A percentile compares a stretch with the other conserved stretches of the same genome.
These are phyloP conservation scores for Agrochola circellaris DNA, from an alignment of 2,888 invertebrate species.

Conservation along the genomic window DNA sequence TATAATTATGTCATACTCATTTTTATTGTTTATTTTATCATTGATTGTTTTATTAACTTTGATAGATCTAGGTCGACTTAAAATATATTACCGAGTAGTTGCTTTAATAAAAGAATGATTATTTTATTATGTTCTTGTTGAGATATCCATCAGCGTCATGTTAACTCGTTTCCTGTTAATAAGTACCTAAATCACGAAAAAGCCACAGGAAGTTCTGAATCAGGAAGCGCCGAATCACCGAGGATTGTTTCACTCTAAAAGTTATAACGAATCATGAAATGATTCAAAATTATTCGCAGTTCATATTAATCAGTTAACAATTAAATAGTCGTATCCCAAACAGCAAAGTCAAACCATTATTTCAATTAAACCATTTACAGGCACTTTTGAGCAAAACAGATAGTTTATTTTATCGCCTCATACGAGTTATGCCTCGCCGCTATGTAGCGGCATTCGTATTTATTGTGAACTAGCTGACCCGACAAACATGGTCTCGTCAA, in stretches of 20 bases:
- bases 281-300: constrained; percentile 23
- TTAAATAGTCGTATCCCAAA: background rate
- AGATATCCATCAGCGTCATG: background rate
- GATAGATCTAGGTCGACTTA: constrained; percentile 12
- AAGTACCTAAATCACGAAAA: background rate
- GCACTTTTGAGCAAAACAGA: background rate
- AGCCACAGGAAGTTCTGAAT: constrained; percentile 16
- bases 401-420: background rate
- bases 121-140: background rate
- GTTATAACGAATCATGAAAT: constrained; percentile 30
- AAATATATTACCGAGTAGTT: background rate
- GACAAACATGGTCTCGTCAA: no score
- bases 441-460: background rate
- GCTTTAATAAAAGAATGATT: constrained; percentile 6
- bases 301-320: background rate
- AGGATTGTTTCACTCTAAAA: constrained; percentile 6
- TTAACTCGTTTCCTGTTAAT: constrained; percentile 29
- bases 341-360: background rate
- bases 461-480: background rate
- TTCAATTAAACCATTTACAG: background rate
- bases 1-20: constrained; percentile 18
- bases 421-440: no score
- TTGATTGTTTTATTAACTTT: constrained; percentile 22
- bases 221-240: constrained; percentile 16
- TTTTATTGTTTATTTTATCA: constrained; percentile 41